Evolutionary conservation across 2,888 invertebrate species (phyloP), one percentile per base, ranked within the genome.

Genomic region (Congeria kusceri): DNA sequence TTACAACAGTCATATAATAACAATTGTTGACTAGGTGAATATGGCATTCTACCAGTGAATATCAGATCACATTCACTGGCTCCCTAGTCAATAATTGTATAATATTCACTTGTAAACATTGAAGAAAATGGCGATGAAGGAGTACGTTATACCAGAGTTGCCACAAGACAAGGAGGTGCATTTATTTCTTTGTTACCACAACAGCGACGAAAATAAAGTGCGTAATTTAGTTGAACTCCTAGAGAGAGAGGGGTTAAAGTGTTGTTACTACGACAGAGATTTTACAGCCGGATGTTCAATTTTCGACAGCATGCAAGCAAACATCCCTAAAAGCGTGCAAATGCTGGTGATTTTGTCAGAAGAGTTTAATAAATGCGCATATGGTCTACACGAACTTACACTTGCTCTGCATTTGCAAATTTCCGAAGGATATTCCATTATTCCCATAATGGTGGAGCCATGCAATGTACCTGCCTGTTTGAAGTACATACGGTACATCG

Each of bases 321-420:
- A 25, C 13, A 49, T 72, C 13, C 25, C 18, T 3, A 61, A 18
- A 18, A 65, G 65, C 18, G 13, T 72, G 1, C 46, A 59, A 11
- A 72, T 65, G 32, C 32, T 72, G n/a, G 47, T 72, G 15, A 47
- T 72, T 49, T 44, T 72, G 23, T 72, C 72, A 27, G 64, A 72
- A 29, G 59, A 65, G 11, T 72, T 59, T 49, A 3, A 46, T 0
- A 44, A 65, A 2, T 65, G 72, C 25, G 23, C 25, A 15, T 72
- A 47, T 56, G 64, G 65, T 18, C 25, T 4, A 13, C 53, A 25
- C 58, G 72, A 72, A 59, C n/a, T 58, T 28, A 49, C 64, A 47
- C 13, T 47, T n/a, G 59, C 72, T 4, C 29, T 59, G 23, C 58
- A 72, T n/a, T 23, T 32, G 47, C 44, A 47, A 11, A 69, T 69